Conservation (phyloP, 2,113 vertebrate species). For the Pseudopodoces humilis region DNA sequence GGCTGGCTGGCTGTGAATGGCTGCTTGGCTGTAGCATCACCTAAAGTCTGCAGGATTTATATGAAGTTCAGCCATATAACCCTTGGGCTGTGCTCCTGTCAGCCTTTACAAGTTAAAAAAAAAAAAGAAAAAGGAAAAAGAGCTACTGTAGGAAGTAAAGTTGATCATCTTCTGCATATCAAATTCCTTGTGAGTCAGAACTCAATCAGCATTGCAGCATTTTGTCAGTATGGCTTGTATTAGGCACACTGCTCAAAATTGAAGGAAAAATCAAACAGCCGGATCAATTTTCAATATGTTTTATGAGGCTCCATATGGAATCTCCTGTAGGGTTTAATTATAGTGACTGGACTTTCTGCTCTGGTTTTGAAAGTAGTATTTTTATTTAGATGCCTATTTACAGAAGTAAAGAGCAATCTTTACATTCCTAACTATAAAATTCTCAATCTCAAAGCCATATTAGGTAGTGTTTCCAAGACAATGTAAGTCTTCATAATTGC, state of each 20-base stretch:
- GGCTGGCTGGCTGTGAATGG: neutral
- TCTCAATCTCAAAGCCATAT: neutral
- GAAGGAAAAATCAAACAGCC: neutral
- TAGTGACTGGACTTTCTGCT: neutral
- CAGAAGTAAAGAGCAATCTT: neutral
- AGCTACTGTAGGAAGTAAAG: neutral
- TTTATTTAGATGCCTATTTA: neutral
- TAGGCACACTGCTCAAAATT: neutral
- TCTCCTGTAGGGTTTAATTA: neutral
- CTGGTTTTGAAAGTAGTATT: neutral
- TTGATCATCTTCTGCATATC: neutral
- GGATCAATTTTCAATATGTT: neutral
- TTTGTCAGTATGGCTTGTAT: neutral
- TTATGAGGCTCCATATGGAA: neutral
- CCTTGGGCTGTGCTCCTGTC: neutral
- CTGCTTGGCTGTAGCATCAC: neutral
- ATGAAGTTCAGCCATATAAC: neutral
- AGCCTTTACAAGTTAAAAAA: slow-evolving; percentile 3
- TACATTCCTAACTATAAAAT: neutral
- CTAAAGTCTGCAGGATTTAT: neutral
- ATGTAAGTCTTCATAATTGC: neutral
- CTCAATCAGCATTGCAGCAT: neutral
- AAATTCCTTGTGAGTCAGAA: neutral
- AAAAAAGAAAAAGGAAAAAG: neutral
- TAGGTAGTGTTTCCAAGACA: neutral